A percentile compares a stretch with the other conserved stretches of the same genome.
Evolutionary conservation across 2,888 invertebrate species (phyloP).

Genomic region (Hypselothyrea guttata): DNA sequence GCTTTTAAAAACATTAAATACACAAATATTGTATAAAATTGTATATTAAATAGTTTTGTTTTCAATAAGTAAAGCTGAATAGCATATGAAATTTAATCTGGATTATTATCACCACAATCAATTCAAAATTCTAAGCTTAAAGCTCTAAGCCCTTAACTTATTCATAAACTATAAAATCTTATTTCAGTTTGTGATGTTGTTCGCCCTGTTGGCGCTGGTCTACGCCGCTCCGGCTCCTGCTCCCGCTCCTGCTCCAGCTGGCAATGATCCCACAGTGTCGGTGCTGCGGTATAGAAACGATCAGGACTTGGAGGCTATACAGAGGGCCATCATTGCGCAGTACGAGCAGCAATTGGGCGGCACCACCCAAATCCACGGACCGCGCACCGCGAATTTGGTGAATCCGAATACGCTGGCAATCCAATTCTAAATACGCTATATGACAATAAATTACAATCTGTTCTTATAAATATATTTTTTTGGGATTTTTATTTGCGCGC

Average conservation of each 20-base stretch:
- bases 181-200: slow-evolving; percentile 48
- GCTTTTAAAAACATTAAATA: too few relatives aligned
- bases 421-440: slow-evolving; percentile 44
- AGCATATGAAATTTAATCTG: too few relatives aligned
- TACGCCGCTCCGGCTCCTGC: slow-evolving; percentile 39
- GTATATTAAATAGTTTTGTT: too few relatives aligned
- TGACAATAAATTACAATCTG: slow-evolving; percentile 44
- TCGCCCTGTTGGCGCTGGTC: slow-evolving; percentile 41
- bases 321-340: slow-evolving; percentile 75
- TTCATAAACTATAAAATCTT: background rate
- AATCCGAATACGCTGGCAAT: slow-evolving; percentile 60
- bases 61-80: too few relatives aligned
- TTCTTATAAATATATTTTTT: slow-evolving; percentile 10
- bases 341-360: slow-evolving; percentile 71
- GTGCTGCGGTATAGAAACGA: slow-evolving; percentile 68
- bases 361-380: slow-evolving; percentile 64
- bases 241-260: slow-evolving; percentile 40
- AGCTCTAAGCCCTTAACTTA: too few relatives aligned
- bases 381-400: slow-evolving; percentile 49
- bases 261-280: slow-evolving; percentile 55
- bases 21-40: too few relatives aligned
- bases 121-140: too few relatives aligned
- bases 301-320: slow-evolving; percentile 66
- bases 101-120: too few relatives aligned
- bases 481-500: slow-evolving; percentile 14